phyloP scores from a whole-genome alignment of 2,888 invertebrate genomes.

The Endomychus coccineus region DNA sequence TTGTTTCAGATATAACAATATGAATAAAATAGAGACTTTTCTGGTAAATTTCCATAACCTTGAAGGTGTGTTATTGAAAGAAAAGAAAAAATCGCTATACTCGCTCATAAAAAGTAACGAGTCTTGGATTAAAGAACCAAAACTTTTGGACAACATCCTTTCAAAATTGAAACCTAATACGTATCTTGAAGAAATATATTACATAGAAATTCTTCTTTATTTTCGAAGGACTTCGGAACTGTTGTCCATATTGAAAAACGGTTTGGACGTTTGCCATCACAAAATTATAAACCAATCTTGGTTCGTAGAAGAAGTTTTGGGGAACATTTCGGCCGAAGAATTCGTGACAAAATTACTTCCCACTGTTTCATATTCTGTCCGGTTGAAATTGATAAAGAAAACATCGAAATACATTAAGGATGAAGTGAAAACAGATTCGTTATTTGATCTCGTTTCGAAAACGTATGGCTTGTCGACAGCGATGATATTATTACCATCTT shows the following conservation, averaged over 20 bases:
- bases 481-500: conserved; percentile 11
- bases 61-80: conserved; percentile 12
- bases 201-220: conserved; percentile 14
- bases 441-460: conserved; percentile 11
- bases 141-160: conserved; percentile 10
- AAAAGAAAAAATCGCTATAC: conserved; percentile 15
- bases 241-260: conserved; percentile 12
- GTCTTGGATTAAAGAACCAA: neutral
- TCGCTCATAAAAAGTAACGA: conserved; percentile 8
- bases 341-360: conserved; percentile 15
- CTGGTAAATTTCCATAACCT: conserved; percentile 15
- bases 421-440: conserved; percentile 8
- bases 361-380: conserved; percentile 12
- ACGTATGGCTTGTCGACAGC: conserved; percentile 14
- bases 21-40: conserved; percentile 7
- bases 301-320: conserved; percentile 14
- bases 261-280: conserved; percentile 13
- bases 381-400: conserved; percentile 16
- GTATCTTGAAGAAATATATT: conserved; percentile 16
- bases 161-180: conserved; percentile 11
- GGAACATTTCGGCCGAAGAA: conserved; percentile 3
- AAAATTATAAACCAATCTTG: conserved; percentile 17
- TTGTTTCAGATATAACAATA: too few species aligned
- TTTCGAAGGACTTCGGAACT: conserved; percentile 14
- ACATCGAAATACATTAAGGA: conserved; percentile 4